These are phyloP conservation scores for Nysson spinosus DNA, from an alignment of 2,888 invertebrate species.

Conservation along the genomic window DNA sequence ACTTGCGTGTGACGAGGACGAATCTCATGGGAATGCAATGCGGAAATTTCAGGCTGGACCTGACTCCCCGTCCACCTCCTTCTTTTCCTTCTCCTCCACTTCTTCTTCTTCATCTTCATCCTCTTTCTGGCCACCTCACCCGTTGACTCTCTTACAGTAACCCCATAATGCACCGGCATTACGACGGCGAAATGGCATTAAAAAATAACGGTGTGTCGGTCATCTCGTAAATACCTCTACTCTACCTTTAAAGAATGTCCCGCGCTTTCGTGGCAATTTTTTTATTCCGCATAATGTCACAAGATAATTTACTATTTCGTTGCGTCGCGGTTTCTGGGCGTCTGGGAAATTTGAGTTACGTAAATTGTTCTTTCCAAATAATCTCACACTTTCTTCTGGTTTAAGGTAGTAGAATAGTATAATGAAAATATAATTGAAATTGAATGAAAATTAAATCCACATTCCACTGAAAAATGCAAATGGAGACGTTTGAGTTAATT, in stretches of 20 bases:
- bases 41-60: constrained; percentile 69
- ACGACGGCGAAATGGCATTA: constrained; percentile 59
- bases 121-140: constrained; percentile 34
- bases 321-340: no score
- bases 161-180: constrained; percentile 38
- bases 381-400: no score
- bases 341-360: no score
- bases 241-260: no score
- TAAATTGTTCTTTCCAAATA: no score
- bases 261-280: background rate
- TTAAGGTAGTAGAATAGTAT: no score
- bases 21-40: constrained; percentile 72
- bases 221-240: constrained; percentile 31
- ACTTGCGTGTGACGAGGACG: constrained; percentile 50
- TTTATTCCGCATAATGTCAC: no score
- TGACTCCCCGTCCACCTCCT: constrained; percentile 7
- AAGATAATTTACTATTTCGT: no score
- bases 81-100: background rate
- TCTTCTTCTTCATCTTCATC: constrained; percentile 27
- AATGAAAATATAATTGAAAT: no score
- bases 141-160: constrained; percentile 45
- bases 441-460: no score
- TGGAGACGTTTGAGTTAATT: constrained; percentile 3
- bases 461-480: background rate
- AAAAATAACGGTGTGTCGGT: constrained; percentile 54